These are phyloP conservation scores for Alloscopus bannaensis DNA, from an alignment of 2,888 invertebrate species.

Conservation along the genomic window DNA sequence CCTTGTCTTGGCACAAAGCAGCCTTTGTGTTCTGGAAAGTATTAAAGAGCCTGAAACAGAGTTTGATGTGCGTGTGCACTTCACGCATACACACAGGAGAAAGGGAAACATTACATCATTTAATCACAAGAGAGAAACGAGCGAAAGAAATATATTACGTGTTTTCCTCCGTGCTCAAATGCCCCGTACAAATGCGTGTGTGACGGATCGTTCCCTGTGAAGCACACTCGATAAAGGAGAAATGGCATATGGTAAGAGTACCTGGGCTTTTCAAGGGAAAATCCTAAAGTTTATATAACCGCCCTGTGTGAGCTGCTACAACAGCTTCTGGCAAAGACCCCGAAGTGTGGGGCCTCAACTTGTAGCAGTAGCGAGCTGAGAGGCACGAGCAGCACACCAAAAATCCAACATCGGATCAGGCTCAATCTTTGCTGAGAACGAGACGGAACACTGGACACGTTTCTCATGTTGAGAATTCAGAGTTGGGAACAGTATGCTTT, in stretches of 20 bases:
- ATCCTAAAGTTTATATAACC: constrained; percentile 53
- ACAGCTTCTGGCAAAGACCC: constrained; percentile 58
- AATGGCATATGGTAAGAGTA: not conserved
- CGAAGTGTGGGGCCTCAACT: constrained; percentile 48
- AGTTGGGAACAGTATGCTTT: constrained; percentile 4
- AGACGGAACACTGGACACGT: no score
- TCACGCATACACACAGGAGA: not conserved
- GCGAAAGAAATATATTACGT: no score
- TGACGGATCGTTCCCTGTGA: no score
- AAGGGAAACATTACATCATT: constrained; percentile 24
- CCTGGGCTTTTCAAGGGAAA: no score
- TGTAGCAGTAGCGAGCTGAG: constrained; percentile 48
- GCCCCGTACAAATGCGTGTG: no score
- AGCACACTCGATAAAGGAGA: no score
- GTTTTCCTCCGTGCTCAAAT: not conserved
- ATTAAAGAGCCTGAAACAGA: no score
- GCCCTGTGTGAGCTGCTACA: constrained; percentile 29
- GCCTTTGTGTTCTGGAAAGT: constrained; percentile 19
- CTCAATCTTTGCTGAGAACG: constrained; percentile 1
- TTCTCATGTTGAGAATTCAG: not conserved
- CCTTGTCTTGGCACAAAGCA: constrained; percentile 25
- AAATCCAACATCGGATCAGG: constrained; percentile 49
- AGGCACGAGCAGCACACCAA: constrained; percentile 37
- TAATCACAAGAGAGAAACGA: constrained; percentile 47
- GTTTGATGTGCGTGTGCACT: no score